A percentile compares a stretch with the other conserved stretches of the same genome.
Evolutionary conservation across 2,797 vertebrate genomes (phyloP).

Genomic region (Pseudocheirus occidentalis): DNA sequence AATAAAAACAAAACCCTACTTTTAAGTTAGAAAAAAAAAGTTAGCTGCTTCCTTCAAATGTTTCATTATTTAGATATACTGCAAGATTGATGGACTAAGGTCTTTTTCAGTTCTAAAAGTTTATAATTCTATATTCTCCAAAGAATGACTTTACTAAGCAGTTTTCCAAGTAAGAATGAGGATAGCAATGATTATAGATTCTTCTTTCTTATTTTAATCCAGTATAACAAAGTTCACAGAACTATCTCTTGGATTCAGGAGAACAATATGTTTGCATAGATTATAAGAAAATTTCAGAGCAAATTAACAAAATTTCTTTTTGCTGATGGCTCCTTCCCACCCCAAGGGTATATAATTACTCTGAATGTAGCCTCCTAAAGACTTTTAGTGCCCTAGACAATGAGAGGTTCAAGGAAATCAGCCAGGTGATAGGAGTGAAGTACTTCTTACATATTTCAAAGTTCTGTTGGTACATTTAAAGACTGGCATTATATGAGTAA

Average conservation of each 20-base stretch:
- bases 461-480: background rate
- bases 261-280: background rate
- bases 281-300: slow-evolving; percentile 15
- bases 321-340: background rate
- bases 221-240: background rate
- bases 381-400: background rate
- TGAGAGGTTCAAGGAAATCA: background rate
- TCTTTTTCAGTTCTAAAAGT: background rate
- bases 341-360: background rate
- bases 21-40: background rate
- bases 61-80: background rate
- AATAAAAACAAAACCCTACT: background rate
- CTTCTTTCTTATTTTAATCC: background rate
- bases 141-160: background rate
- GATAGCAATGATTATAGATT: background rate
- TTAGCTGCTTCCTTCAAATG: background rate
- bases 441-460: background rate
- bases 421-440: background rate
- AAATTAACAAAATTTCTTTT: background rate
- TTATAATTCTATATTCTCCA: background rate
- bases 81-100: background rate
- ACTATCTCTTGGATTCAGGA: slow-evolving; percentile 14
- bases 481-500: background rate
- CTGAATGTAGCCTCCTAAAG: background rate
- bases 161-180: slow-evolving; percentile 11